phyloP scores from a whole-genome alignment of 2,113 vertebrate species.

The Rhea americana region DNA sequence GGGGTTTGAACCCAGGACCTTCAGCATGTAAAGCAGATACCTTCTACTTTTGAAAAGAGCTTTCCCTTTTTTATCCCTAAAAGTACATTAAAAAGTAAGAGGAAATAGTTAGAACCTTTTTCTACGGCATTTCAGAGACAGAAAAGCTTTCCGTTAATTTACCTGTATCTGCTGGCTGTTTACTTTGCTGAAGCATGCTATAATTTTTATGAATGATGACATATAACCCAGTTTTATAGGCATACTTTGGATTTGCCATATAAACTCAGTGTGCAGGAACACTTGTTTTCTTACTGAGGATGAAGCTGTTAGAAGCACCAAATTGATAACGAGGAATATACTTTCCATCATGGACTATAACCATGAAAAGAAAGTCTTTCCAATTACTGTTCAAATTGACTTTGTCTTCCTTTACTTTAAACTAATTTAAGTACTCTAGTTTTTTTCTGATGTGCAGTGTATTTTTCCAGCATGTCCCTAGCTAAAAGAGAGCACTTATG shows the following conservation, averaged over 20 bases:
- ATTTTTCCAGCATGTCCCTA: background rate
- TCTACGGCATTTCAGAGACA: background rate
- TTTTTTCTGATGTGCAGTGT: background rate
- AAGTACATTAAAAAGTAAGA: background rate
- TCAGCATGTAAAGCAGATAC: too few species aligned
- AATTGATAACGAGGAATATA: background rate
- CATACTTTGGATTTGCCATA: background rate
- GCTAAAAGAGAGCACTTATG: background rate
- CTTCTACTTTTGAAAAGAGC: background rate
- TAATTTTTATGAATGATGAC: background rate
- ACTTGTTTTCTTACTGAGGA: too few species aligned
- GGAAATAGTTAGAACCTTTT: background rate
- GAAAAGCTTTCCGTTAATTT: background rate
- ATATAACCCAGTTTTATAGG: background rate
- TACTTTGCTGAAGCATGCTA: background rate
- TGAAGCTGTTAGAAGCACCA: background rate
- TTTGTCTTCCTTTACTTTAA: background rate
- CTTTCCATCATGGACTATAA: background rate
- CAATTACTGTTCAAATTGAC: slow-evolving; percentile 4
- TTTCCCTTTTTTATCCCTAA: background rate
- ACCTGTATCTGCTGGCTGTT: background rate
- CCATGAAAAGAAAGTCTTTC: background rate
- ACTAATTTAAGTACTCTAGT: background rate
- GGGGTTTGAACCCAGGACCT: too few species aligned
- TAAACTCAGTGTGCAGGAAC: background rate